Evolutionary conservation across 2,113 vertebrate species (phyloP), one percentile per base, ranked within the genome.

Genomic region (Tor tambroides): DNA sequence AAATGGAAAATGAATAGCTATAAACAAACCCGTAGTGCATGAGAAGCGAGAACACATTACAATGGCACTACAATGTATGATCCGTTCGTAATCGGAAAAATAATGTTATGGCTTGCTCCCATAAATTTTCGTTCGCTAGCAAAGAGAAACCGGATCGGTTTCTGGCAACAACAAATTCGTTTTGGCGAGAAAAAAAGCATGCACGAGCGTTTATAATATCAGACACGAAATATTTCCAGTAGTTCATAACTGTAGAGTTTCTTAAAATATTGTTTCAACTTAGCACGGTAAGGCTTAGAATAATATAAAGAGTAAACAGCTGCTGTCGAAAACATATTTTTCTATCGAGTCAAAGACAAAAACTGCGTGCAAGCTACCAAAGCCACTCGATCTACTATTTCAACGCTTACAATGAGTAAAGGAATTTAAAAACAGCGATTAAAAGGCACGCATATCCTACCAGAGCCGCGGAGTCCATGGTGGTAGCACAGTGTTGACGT

Each of bases 401-500:
- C 69, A 43, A 21, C 2, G 56, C 10, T 71, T 49, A 83, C 26
- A 41, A 4, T 19, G 21, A 59, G n/a, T 32, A 32, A 88, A 61
- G 8, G 9, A 77, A 84, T 41, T n/a, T 51, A 15, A 51, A 77
- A 79, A 79, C 23, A 28, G 49, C 28, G 49, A 56, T 19, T 28
- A 61, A 76, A 83, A 35, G 61, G 28, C 54, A 83, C 41, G 74
- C 41, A 86, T 54, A 76, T 59, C 94, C 93, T 91, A 96, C 95
- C 95, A 91, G 92, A 93, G 93, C 92, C 90, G 90, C 43, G 89
- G 92, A 93, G 89, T 96, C 95, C 95, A 96, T 96, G 90, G 91
- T 92, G 89, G 90, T 90, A 85, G 87, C 88, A 4, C 41, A 85
- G 92, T 96, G 95, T 96, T 94, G 95, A 96, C 95, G 95, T 96